Percentiles rank a stretch among this genome's conserved stretches.
Conservation (phyloP, 1,140 invertebrate species). For the Halictus rubicundus region DNA sequence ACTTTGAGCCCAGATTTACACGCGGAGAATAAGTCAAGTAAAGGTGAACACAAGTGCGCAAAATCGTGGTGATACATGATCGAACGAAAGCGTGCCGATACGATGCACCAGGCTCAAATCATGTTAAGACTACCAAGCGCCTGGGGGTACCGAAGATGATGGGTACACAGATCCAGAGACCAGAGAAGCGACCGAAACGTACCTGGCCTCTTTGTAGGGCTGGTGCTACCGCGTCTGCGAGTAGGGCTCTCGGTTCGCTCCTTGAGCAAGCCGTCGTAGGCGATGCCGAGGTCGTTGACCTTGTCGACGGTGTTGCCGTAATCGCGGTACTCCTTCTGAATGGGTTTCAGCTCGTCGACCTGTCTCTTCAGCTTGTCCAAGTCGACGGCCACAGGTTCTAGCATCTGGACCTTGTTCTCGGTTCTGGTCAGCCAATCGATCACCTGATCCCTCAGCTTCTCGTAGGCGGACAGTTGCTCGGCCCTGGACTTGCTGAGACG, state of each 20-base stretch:
- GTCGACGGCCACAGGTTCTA: slow-evolving; percentile 93
- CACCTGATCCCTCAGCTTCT: slow-evolving; percentile 91
- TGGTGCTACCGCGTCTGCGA: slow-evolving; percentile 83
- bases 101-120: not conserved
- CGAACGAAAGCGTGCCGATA: not conserved
- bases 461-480: slow-evolving; percentile 92
- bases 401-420: slow-evolving; percentile 86
- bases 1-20: too few species aligned
- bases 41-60: not conserved
- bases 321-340: slow-evolving; percentile 94
- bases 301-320: slow-evolving; percentile 93
- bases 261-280: slow-evolving; percentile 90
- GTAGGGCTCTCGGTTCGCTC: slow-evolving; percentile 88
- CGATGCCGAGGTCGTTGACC: slow-evolving; percentile 93
- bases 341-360: slow-evolving; percentile 92
- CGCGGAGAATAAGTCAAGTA: not conserved
- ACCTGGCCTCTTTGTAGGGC: slow-evolving; percentile 88
- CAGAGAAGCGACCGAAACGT: slow-evolving; percentile 49
- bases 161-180: not conserved
- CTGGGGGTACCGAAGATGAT: not conserved
- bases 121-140: not conserved
- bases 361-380: slow-evolving; percentile 91
- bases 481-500: slow-evolving; percentile 90
- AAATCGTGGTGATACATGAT: not conserved
- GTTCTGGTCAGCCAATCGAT: slow-evolving; percentile 91